Conservation (phyloP, 2,797 vertebrate genomes). For the Ctenosaura bakeri region DNA sequence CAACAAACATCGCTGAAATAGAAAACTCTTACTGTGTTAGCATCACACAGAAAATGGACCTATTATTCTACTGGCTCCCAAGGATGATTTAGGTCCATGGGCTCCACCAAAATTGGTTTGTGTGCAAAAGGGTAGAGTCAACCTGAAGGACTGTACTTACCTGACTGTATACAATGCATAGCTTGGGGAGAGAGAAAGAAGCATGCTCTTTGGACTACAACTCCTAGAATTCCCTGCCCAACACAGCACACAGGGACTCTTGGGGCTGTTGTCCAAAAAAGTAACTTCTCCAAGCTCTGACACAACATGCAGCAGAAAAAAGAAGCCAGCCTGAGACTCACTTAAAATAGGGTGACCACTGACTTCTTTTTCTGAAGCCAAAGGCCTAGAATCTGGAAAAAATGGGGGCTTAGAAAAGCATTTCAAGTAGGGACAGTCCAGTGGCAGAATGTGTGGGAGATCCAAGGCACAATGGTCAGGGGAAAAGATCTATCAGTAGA, state of each 20-base stretch:
- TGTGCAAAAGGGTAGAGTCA: background rate
- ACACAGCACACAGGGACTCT: too few relatives aligned
- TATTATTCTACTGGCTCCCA: background rate
- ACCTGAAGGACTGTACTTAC: background rate
- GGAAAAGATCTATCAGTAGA: background rate
- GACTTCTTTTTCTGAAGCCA: background rate
- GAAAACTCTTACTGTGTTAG: background rate
- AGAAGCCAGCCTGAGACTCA: background rate
- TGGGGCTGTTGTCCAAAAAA: too few relatives aligned
- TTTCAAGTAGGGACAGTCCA: background rate
- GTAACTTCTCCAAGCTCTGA: too few relatives aligned
- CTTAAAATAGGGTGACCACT: background rate
- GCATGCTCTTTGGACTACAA: too few relatives aligned
- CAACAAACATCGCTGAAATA: background rate
- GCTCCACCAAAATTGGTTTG: background rate
- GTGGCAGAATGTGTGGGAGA: background rate
- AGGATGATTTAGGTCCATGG: background rate
- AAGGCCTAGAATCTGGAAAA: background rate
- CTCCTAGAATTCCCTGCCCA: too few relatives aligned
- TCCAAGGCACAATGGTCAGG: conserved; percentile 5
- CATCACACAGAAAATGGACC: conserved; percentile 1
- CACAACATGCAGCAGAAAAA: background rate
- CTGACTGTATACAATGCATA: background rate
- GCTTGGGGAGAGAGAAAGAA: too few relatives aligned
- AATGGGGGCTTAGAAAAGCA: background rate